These are phyloP conservation scores for Takifugu flavidus DNA, from an alignment of 2,113 vertebrate genomes.

Conservation along the genomic window DNA sequence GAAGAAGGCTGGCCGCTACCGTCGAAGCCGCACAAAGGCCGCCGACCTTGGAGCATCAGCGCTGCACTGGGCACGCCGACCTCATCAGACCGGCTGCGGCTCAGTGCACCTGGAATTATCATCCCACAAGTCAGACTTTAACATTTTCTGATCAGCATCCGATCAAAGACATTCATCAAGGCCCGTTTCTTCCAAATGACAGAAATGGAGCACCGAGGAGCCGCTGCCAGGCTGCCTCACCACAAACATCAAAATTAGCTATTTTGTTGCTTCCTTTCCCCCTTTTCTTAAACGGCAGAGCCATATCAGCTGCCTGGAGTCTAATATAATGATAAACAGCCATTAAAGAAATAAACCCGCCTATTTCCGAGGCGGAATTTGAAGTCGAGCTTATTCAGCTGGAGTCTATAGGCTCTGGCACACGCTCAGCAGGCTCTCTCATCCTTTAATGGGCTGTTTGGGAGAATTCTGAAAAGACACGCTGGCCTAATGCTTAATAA, in stretches of 20 bases:
- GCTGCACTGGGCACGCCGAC: conserved; percentile 26
- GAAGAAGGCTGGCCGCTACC: no score
- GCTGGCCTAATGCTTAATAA: conserved; percentile 70
- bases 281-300: conserved; percentile 23
- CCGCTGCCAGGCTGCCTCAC: conserved; percentile 54
- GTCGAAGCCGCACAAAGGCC: no score
- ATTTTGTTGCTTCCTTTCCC: conserved; percentile 13
- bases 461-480: conserved; percentile 65
- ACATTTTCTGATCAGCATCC: conserved; percentile 51
- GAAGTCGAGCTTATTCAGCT: conserved; percentile 60
- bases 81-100: conserved; percentile 5
- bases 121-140: conserved; percentile 31
- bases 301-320: conserved; percentile 35
- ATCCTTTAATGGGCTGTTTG: conserved; percentile 69
- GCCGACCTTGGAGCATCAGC: not conserved
- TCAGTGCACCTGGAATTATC: conserved; percentile 32
- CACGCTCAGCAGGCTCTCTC: conserved; percentile 37
- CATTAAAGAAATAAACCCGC: conserved; percentile 30
- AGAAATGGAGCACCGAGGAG: conserved; percentile 42
- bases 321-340: conserved; percentile 67
- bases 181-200: conserved; percentile 62
- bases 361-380: conserved; percentile 57
- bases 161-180: conserved; percentile 70
- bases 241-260: conserved; percentile 48
- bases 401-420: conserved; percentile 62